These are phyloP conservation scores for Troides aeacus DNA, from an alignment of 2,888 invertebrate species.

Conservation along the genomic window DNA sequence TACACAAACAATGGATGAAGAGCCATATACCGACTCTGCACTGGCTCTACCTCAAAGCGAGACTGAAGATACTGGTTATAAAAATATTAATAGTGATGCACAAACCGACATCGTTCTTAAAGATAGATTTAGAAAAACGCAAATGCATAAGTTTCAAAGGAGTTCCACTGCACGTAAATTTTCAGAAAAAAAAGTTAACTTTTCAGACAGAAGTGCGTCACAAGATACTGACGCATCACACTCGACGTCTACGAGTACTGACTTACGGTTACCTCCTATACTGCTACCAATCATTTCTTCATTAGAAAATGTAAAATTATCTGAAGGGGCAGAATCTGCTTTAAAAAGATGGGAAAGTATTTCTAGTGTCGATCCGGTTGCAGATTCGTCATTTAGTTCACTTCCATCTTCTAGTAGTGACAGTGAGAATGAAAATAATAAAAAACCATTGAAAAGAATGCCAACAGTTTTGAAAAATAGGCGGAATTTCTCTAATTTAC, in stretches of 20 bases:
- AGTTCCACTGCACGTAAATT: conserved; percentile 70
- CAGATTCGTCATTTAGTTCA: conserved; percentile 84
- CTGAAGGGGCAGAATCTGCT: conserved; percentile 63
- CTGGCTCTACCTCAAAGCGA: conserved; percentile 55
- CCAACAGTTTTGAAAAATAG: conserved; percentile 66
- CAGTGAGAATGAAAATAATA: conserved; percentile 68
- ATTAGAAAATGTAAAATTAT: conserved; percentile 75
- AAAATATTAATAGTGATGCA: conserved; percentile 50
- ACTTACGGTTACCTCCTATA: conserved; percentile 85
- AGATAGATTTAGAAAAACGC: conserved; percentile 38
- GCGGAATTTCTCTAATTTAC: conserved; percentile 64
- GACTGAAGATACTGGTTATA: conserved; percentile 57
- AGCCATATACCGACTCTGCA: conserved; percentile 57
- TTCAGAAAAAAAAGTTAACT: conserved; percentile 74
- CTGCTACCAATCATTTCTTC: conserved; percentile 84
- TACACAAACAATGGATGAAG: conserved; percentile 51
- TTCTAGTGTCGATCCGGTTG: conserved; percentile 85
- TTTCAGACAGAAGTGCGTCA: conserved; percentile 79
- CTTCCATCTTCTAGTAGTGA: conserved; percentile 75
- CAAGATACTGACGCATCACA: conserved; percentile 82
- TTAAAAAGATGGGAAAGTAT: conserved; percentile 81
- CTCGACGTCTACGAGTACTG: conserved; percentile 81
- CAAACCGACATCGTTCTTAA: conserved; percentile 47
- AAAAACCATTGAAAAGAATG: conserved; percentile 59
- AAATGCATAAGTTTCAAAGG: conserved; percentile 59